phyloP scores from a whole-genome alignment of 64 coral and sea anemone genomes.

The Hydrozoanthus tunicans region DNA sequence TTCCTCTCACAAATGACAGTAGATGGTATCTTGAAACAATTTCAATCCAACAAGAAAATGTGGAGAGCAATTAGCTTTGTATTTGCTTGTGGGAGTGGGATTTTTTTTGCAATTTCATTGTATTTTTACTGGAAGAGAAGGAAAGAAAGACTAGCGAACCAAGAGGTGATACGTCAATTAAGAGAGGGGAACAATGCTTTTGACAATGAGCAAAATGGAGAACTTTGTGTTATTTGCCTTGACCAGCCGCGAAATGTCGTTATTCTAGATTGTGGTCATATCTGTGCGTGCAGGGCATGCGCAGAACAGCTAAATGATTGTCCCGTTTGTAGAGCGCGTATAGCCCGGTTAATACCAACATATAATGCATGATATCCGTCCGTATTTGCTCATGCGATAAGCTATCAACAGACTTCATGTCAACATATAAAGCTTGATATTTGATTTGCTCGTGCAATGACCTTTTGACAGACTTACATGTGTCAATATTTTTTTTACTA shows the following conservation, averaged over 20 bases:
- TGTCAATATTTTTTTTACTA: background rate
- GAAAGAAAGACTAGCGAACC: conserved; percentile 49
- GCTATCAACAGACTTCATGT: background rate
- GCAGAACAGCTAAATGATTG: conserved; percentile 68
- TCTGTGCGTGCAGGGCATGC: conserved; percentile 81
- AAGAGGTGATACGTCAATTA: conserved; percentile 54
- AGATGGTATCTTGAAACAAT: conserved; percentile 80
- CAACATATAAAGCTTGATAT: background rate
- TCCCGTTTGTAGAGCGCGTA: conserved; percentile 81
- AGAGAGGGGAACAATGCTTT: conserved; percentile 33
- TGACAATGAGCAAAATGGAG: conserved; percentile 55
- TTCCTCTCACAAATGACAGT: conserved; percentile 79
- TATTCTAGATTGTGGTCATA: conserved; percentile 92
- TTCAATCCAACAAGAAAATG: conserved; percentile 63
- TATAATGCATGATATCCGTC: conserved; percentile 48
- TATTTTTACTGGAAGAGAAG: conserved; percentile 71
- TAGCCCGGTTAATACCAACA: conserved; percentile 80
- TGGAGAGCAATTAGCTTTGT: conserved; percentile 81
- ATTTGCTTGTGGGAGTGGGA: conserved; percentile 83
- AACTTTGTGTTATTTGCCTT: conserved; percentile 90
- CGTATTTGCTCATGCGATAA: background rate
- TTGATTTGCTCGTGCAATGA: background rate
- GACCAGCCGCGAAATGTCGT: conserved; percentile 88
- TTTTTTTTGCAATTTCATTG: conserved; percentile 68
- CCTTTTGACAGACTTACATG: no score